Evolutionary conservation across 2,888 invertebrate species (phyloP).

Genomic region (Biston betularia): DNA sequence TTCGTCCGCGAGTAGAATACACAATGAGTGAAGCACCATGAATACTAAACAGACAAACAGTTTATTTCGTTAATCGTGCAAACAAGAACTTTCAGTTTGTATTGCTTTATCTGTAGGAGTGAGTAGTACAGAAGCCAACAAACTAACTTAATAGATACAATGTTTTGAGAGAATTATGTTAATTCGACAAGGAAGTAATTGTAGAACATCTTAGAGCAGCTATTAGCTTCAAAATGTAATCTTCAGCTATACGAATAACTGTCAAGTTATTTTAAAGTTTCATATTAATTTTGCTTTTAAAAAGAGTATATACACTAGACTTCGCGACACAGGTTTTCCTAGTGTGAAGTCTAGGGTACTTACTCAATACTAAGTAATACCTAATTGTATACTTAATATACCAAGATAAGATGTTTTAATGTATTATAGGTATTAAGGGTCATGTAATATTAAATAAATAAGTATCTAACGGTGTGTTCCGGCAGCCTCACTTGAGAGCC

Average conservation of each 20-base stretch:
- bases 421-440: too few relatives aligned
- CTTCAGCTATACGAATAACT: neutral
- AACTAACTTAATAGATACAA: conserved; percentile 27
- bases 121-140: conserved; percentile 37
- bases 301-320: too few relatives aligned
- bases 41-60: conserved; percentile 82
- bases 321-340: too few relatives aligned
- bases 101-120: conserved; percentile 65
- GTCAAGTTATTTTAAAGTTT: too few relatives aligned
- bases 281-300: too few relatives aligned
- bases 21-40: conserved; percentile 78
- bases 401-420: too few relatives aligned
- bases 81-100: conserved; percentile 80
- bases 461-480: too few relatives aligned
- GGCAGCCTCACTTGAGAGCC: too few relatives aligned
- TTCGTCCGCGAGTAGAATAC: conserved; percentile 77
- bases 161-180: conserved; percentile 25
- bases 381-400: too few relatives aligned
- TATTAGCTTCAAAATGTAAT: neutral
- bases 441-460: too few relatives aligned
- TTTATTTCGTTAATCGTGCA: conserved; percentile 84
- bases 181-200: conserved; percentile 23
- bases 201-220: conserved; percentile 10
- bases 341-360: too few relatives aligned
- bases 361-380: too few relatives aligned